These are phyloP conservation scores for Armadillidium nasatum DNA, from an alignment of 1,140 invertebrate genomes.

Conservation along the genomic window DNA sequence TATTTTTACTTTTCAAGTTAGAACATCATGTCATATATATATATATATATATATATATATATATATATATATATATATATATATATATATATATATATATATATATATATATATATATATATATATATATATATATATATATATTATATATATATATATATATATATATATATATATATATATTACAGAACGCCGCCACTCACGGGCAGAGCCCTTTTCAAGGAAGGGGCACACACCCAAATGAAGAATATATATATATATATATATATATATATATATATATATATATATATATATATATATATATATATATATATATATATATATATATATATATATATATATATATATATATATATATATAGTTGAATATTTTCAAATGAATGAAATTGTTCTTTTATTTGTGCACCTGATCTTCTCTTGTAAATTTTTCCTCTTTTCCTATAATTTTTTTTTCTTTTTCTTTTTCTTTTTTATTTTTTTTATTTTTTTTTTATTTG, in stretches of 20 bases:
- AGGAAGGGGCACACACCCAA: no score
- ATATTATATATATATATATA: constrained; percentile 10
- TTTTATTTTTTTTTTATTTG: no score
- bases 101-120: background rate
- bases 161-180: background rate
- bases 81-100: constrained; percentile 6
- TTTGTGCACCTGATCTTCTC: no score
- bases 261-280: constrained; percentile 15
- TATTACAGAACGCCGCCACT: no score
- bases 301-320: constrained; percentile 22
- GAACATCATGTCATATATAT: no score
- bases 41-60: no score
- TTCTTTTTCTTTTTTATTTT: no score
- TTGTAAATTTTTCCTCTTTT: no score
- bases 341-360: constrained; percentile 16
- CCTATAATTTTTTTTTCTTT: no score
- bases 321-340: constrained; percentile 24
- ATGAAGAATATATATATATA: constrained; percentile 15
- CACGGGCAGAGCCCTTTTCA: no score
- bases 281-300: constrained; percentile 19
- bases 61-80: background rate
- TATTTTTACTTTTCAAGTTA: no score
- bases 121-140: background rate
- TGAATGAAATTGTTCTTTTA: background rate
- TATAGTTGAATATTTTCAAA: background rate